Conservation (phyloP, 2,797 vertebrate species). For the Characodon lateralis region DNA sequence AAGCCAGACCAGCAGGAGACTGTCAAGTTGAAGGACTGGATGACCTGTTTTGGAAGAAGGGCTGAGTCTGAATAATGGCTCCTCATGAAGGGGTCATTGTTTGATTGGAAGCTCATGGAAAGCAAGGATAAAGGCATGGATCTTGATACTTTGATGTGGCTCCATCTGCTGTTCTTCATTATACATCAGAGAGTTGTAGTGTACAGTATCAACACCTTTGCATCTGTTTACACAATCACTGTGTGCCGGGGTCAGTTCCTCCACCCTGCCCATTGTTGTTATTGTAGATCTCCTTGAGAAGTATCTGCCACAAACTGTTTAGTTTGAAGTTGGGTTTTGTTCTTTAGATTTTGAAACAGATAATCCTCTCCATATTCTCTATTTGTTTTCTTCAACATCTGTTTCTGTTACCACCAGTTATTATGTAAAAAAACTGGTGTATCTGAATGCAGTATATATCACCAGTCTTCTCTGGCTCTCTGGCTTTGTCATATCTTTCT, state of each 20-base stretch:
- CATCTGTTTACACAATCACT: conserved; percentile 18
- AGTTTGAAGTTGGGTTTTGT: neutral
- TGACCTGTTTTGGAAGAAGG: conserved; percentile 68
- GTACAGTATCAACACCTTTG: conserved; percentile 1
- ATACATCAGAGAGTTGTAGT: conserved; percentile 7
- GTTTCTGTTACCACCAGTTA: neutral
- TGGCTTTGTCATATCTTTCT: neutral
- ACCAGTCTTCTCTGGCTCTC: neutral
- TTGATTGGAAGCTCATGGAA: conserved; percentile 48
- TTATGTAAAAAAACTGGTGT: neutral
- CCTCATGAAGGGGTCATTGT: conserved; percentile 57
- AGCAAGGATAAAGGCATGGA: conserved; percentile 41
- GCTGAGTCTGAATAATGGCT: conserved; percentile 56
- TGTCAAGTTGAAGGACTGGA: conserved; percentile 75
- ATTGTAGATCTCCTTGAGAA: neutral
- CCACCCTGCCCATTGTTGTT: neutral
- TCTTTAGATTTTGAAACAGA: neutral
- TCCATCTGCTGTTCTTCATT: conserved; percentile 26
- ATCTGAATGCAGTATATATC: neutral
- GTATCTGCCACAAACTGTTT: neutral
- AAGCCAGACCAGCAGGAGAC: conserved; percentile 77
- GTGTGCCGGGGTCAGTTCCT: neutral
- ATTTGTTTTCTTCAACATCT: neutral
- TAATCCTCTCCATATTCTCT: neutral
- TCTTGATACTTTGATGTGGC: conserved; percentile 45